Base-by-base conservation (phyloP, 2,113 vertebrate species). In the Megalops atlanticus region DNA sequence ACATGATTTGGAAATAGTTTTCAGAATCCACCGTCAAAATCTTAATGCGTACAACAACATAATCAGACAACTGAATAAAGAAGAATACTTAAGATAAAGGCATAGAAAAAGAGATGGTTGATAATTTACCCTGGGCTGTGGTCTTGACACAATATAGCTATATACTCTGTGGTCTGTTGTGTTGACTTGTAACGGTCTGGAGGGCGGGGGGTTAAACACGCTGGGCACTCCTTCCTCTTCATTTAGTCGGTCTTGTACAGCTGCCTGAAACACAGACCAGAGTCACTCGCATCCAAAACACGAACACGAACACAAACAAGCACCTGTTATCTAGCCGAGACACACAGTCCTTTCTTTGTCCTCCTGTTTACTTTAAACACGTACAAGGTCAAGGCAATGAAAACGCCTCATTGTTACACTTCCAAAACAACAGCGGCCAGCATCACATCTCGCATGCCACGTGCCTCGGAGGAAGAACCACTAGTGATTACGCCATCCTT, bases 101-200 rank as follows among this genome's bases (percentile, higher is more conserved):
- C n/a, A 15, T 38, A 40, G 14, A 4, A 6, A n/a, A 14, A 76
- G 35, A 68, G 64, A 31, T 24, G 31, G 45, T 8, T 11, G 41
- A 40, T 58, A 84, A 94, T 96, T 90, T 94, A 96, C 98, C 95
- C 98, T 97, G 85, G 98, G 98, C 78, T 98, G 97, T 80, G 98
- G 97, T 92, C 98, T 96, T 88, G 98, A 98, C 81, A 99, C 98
- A 86, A 99, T 96, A 85, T 99, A 99, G 93, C 98, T 99, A 95
- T 99, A 99, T 92, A 99, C 96, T 95, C 98, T 96, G 92, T 99
- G 96, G 94, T 99, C 98, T 15, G 97, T 96, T 90, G 98, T 99
- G 86, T 99, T 98, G 92, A 99, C 98, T 90, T 99, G 97, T 91
- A 99, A 83, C 0, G 97, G 98, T 89, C 97, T 96, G 35, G 95